Percentiles rank a stretch among this genome's conserved stretches.
Conservation (phyloP, 2,797 vertebrate genomes). For the Hybognathus amarus region DNA sequence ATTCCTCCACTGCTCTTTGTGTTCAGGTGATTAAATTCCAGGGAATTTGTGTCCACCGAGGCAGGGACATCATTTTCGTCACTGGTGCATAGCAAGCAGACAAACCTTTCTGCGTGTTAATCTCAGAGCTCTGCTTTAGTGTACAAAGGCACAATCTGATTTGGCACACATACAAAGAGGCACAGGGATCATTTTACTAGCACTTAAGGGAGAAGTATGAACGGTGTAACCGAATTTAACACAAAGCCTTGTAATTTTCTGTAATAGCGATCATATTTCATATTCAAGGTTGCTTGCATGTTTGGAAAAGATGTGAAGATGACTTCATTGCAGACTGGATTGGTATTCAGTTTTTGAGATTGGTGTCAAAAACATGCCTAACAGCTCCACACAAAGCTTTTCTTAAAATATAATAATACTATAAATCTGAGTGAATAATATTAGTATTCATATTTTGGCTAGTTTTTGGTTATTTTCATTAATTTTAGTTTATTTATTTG, state of each 20-base stretch:
- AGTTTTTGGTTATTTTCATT: not conserved
- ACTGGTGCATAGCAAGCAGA: slow-evolving; percentile 73
- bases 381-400: not conserved
- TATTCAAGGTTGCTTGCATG: not conserved
- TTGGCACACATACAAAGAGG: slow-evolving; percentile 39
- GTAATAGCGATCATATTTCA: slow-evolving; percentile 14
- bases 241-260: slow-evolving; percentile 16
- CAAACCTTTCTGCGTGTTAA: slow-evolving; percentile 76
- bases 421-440: not conserved
- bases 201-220: slow-evolving; percentile 24
- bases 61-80: slow-evolving; percentile 71
- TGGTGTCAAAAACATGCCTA: not conserved
- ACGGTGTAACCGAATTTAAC: not conserved
- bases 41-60: slow-evolving; percentile 70
- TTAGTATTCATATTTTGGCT: not conserved
- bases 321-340: not conserved
- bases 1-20: slow-evolving; percentile 69
- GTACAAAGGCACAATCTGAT: slow-evolving; percentile 48
- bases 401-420: not conserved
- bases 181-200: not conserved
- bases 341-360: not conserved
- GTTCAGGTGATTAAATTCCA: slow-evolving; percentile 75
- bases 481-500: not conserved
- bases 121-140: slow-evolving; percentile 62
- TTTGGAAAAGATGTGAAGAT: slow-evolving; percentile 6